Evolutionary conservation across 2,888 invertebrate genomes (phyloP).

Genomic region (Koerneria pararmatus): DNA sequence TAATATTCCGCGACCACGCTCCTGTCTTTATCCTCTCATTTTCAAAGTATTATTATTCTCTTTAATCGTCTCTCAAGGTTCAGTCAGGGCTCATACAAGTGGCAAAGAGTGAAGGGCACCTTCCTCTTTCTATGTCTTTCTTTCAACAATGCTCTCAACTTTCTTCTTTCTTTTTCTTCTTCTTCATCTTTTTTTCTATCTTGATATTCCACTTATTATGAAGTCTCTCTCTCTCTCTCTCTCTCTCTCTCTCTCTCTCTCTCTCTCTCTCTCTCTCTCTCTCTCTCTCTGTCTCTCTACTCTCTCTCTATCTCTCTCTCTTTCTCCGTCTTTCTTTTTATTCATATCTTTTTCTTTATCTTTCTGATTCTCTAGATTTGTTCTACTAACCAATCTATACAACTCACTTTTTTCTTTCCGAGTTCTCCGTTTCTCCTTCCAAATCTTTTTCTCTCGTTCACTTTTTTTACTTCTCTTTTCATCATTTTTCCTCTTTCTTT

Average conservation of each 20-base stretch:
- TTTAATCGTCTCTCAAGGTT: too few relatives aligned
- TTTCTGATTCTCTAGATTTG: background rate
- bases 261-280: slow-evolving; percentile 14
- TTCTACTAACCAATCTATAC: too few relatives aligned
- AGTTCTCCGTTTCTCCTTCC: background rate
- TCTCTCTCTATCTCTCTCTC: slow-evolving; percentile 11
- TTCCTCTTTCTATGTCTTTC: too few relatives aligned
- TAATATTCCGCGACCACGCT: too few relatives aligned
- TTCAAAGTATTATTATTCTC: too few relatives aligned
- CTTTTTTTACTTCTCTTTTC: background rate
- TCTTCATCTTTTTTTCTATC: slow-evolving; percentile 1
- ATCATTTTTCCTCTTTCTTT: background rate
- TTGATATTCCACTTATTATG: slow-evolving; percentile 4
- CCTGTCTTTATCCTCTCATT: too few relatives aligned
- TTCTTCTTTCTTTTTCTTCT: background rate
- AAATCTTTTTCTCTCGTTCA: background rate
- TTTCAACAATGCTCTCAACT: too few relatives aligned
- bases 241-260: slow-evolving; percentile 2
- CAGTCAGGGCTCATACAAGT: too few relatives aligned
- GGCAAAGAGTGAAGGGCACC: too few relatives aligned
- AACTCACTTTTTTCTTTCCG: background rate
- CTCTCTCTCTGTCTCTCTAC: background rate
- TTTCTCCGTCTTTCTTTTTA: background rate
- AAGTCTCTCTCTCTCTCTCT: slow-evolving; percentile 14
- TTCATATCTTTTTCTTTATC: background rate